Evolutionary conservation across 2,113 vertebrate genomes (phyloP).

Genomic region (Tachuris rubrigastra): DNA sequence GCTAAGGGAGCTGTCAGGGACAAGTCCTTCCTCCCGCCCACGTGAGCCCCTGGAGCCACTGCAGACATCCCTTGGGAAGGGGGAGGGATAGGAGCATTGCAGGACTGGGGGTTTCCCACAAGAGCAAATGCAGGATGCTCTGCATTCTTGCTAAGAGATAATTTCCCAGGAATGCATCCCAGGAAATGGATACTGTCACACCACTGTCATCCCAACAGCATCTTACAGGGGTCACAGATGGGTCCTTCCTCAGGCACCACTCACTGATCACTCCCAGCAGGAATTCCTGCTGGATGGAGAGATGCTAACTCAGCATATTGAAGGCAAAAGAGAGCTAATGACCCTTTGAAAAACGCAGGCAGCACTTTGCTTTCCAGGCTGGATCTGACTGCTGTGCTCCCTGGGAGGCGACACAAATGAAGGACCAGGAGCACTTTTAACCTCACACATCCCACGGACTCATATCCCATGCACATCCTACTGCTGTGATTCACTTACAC

Average conservation of each 20-base stretch:
- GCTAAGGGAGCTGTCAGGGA: background rate
- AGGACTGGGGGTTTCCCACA: background rate
- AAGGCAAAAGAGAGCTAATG: background rate
- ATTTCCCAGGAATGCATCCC: background rate
- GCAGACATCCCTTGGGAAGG: background rate
- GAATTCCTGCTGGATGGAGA: background rate
- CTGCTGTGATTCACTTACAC: background rate
- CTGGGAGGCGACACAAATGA: background rate
- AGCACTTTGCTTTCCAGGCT: background rate
- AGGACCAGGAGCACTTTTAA: background rate
- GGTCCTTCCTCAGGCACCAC: background rate
- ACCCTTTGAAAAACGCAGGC: background rate
- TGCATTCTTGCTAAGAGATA: background rate
- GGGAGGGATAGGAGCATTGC: background rate
- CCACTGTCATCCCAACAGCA: background rate
- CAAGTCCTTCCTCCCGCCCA: accelerated
- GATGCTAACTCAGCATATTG: background rate
- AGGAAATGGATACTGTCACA: background rate
- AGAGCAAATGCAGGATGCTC: background rate
- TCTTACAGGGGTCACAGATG: background rate
- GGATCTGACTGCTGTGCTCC: background rate
- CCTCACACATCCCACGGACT: background rate
- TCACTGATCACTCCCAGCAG: background rate
- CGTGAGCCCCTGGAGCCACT: accelerated
- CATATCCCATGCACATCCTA: background rate